Conservation (phyloP, 2,113 vertebrate species). For the Vulpes lagopus region DNA sequence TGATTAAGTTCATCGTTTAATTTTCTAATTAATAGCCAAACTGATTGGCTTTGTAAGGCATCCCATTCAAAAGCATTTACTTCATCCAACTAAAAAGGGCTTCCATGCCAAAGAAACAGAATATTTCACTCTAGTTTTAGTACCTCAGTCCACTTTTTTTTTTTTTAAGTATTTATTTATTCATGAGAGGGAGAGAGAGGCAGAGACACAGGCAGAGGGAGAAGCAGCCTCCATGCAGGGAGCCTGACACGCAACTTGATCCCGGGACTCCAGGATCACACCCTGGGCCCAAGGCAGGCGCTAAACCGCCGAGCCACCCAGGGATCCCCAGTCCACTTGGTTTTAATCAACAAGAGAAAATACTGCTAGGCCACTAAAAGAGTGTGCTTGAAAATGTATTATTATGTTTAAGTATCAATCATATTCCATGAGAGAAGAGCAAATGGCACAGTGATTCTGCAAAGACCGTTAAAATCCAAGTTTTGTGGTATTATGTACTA, state of each 20-base stretch:
- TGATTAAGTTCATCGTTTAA: not conserved
- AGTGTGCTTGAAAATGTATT: not conserved
- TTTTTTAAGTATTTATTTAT: no score
- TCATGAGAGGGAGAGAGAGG: no score
- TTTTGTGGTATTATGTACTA: not conserved
- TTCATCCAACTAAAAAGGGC: not conserved
- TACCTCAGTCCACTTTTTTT: not conserved
- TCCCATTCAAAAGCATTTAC: not conserved
- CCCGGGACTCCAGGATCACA: no score
- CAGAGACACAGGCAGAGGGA: no score
- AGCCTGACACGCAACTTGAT: no score
- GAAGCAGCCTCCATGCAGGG: no score
- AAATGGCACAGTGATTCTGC: not conserved
- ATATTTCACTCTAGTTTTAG: not conserved
- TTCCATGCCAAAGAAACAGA: not conserved
- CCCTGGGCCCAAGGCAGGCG: no score
- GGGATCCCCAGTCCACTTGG: not conserved
- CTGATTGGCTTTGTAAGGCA: not conserved
- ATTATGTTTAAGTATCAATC: not conserved
- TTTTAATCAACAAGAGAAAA: conserved; percentile 22
- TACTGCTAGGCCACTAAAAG: not conserved
- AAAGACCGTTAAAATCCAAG: conserved; percentile 18
- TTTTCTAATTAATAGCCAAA: not conserved
- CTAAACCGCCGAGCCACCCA: no score
- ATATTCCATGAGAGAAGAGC: not conserved